Conservation (phyloP, 2,888 invertebrate species). For the Dicycla oo region DNA sequence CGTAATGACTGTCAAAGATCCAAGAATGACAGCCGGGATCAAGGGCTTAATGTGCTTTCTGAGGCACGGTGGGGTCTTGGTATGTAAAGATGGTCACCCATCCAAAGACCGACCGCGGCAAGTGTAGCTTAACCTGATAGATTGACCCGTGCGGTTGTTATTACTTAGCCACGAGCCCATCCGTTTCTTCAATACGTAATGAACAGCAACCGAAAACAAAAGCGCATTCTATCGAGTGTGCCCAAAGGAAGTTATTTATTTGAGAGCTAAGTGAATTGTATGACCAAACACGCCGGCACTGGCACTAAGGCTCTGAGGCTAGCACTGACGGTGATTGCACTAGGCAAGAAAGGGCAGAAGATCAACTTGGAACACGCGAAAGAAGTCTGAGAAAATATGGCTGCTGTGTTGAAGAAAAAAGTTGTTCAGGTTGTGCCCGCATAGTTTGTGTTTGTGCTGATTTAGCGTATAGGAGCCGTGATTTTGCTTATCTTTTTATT, state of each 20-base stretch:
- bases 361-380: not conserved
- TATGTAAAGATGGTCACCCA: too few species aligned
- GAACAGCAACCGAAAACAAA: conserved; percentile 12
- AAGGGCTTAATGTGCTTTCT: too few species aligned
- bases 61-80: too few species aligned
- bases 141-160: too few species aligned
- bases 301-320: conserved; percentile 37
- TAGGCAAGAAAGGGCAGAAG: conserved; percentile 10
- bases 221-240: conserved; percentile 37
- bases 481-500: not conserved
- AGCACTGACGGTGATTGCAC: conserved; percentile 15
- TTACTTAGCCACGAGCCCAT: too few species aligned
- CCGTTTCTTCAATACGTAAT: not conserved
- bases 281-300: conserved; percentile 50
- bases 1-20: too few species aligned
- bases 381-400: not conserved
- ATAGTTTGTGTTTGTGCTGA: not conserved
- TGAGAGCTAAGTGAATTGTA: conserved; percentile 60
- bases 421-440: not conserved
- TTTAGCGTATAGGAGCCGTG: not conserved
- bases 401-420: not conserved
- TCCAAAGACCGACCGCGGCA: too few species aligned
- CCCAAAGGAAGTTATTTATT: conserved; percentile 42
- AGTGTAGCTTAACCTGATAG: too few species aligned
- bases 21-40: too few species aligned